Base-by-base conservation (phyloP, 35 echinoderm and acorn worm genomes). In the Ptychodera flava region DNA sequence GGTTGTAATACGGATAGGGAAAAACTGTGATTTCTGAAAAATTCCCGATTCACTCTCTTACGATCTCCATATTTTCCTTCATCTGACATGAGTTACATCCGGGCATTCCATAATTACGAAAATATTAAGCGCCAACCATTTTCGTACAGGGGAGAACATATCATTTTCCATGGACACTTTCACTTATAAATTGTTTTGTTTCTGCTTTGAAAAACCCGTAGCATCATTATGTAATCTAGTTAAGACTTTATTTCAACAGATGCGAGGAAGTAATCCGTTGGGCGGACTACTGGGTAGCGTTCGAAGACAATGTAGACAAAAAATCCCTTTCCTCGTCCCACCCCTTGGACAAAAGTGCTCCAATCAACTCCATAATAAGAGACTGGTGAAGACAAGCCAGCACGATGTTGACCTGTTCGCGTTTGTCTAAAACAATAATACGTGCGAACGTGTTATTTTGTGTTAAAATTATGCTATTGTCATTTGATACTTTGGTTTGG, bases 1-100 rank as follows among this genome's bases (percentile, higher is more conserved):
- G 45, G 45, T 22, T 64, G 22, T 12, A 64, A 12, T 64, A 22
- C 22, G 45, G 45, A 6, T 64, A 64, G 45, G 45, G 45, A 22
- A 12, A 64, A 64, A 64, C 45, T 64, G 45, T 64, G 45, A 64
- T 64, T 64, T 64, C 45, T 64, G 45, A 64, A 64, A 64, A 64
- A 64, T 64, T 64, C 45, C 45, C 45, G 45, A 64, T 64, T n/a
- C 45, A 64, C 45, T 64, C 45, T 64, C 45, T 64, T 64, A 64
- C 22, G 45, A 64, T 64, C 45, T 64, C 45, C 45, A 64, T 64
- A 64, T 64, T 64, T 64, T 64, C 45, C 45, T 64, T 64, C 45
- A 64, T 64, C 45, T 64, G 45, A 64, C n/a, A 64, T 64, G 45
- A 64, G 45, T 64, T 64, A 64, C 45, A 64, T 64, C 45, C 45